phyloP scores from a whole-genome alignment of 2,113 vertebrate species.

The Aptenodytes patagonicus region DNA sequence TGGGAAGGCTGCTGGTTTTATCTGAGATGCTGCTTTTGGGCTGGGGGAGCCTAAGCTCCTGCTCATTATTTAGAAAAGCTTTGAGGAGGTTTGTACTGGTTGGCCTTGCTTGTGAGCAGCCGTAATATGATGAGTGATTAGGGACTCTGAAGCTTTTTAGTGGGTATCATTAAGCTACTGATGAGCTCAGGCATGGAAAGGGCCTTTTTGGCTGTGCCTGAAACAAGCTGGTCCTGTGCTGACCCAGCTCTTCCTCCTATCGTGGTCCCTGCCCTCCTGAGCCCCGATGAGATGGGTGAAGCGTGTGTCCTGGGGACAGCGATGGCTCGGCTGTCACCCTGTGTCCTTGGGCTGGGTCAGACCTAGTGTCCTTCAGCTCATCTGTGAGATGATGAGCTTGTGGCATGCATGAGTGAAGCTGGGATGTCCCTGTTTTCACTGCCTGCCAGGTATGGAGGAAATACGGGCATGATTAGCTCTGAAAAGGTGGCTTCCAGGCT shows the following conservation, averaged over 20 bases:
- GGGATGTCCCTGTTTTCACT: neutral
- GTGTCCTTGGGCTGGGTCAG: neutral
- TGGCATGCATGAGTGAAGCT: neutral
- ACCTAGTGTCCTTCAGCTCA: neutral
- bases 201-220: slow-evolving; percentile 3
- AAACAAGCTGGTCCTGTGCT: neutral
- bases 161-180: slow-evolving; percentile 11
- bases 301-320: neutral
- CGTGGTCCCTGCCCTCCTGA: accelerated
- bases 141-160: slow-evolving; percentile 23
- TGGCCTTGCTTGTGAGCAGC: slow-evolving; percentile 42
- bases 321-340: neutral
- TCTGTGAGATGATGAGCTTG: neutral
- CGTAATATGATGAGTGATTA: neutral
- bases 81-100: neutral
- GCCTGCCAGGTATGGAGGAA: neutral
- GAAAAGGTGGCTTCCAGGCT: neutral
- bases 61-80: slow-evolving; percentile 36
- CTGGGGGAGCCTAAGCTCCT: neutral
- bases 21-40: slow-evolving; percentile 6
- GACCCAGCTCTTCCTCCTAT: neutral
- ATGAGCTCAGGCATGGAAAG: neutral
- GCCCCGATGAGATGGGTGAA: neutral
- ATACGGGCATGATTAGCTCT: neutral
- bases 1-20: neutral